Evolutionary conservation across 2,797 vertebrate genomes (phyloP), one percentile per base, ranked within the genome.

Genomic region (Rhincodon typus): DNA sequence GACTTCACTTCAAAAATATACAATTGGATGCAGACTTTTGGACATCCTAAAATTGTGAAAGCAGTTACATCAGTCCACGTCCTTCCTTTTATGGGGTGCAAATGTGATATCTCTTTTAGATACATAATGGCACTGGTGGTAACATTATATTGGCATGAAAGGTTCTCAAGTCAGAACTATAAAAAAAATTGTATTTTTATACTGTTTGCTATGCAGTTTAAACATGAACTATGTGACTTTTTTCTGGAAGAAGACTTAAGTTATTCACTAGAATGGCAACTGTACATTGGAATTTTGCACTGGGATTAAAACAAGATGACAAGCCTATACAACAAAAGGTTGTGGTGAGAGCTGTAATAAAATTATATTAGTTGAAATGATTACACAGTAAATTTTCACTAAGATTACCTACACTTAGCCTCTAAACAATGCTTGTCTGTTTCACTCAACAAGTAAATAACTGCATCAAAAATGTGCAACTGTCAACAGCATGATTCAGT

Each of bases 401-500:
- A 42, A 93, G 90, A n/a, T 93, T 93, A 66, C 66, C 25, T 66
- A 69, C 38, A 93, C 62, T 93, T 93, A 93, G 42, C 90, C 23
- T 67, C 66, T 42, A 69, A 93, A 62, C 42, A 21, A 93, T 93
- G 90, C 90, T 93, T 93, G 90, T 38, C 90, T 93, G 66, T n/a
- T 69, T 42, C 62, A 93, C 62, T 93, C 66, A 93, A 93, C 66
- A 93, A 38, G 66, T 25, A 93, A 93, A 69, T 93, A 93, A 93
- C 69, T 93, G 66, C n/a, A 93, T 93, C 90, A 93, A 42, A 93
- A 69, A 42, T 69, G 90, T 93, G 62, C 90, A 69, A 42, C 90
- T 93, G 62, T 93, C 90, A 69, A 93, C 90, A 93, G 90, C 66
- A 69, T 38, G 66, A 38, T 93, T 93, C 66, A 69, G 90, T 93